A percentile compares a stretch with the other conserved stretches of the same genome.
Conservation (phyloP, 1,140 invertebrate species). For the Helicoverpa armigera region DNA sequence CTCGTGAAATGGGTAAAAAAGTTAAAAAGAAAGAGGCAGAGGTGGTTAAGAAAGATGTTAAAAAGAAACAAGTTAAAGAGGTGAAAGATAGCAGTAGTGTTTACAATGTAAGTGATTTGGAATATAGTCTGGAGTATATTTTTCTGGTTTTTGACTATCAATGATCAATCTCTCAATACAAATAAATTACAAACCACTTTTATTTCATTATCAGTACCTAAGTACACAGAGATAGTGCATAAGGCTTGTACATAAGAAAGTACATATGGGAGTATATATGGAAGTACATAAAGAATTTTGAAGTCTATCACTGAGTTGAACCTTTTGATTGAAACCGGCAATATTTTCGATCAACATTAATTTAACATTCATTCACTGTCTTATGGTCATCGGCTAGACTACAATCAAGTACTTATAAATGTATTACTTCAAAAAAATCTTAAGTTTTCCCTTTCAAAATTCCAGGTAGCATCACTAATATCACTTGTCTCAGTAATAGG, state of each 20-base stretch:
- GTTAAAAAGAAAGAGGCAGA: conserved; percentile 25
- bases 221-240: too few species aligned
- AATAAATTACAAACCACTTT: too few species aligned
- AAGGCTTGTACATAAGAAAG: too few species aligned
- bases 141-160: too few species aligned
- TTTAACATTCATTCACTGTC: too few species aligned
- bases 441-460: not conserved
- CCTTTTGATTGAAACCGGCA: not conserved
- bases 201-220: not conserved
- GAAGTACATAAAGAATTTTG: not conserved
- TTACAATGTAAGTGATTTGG: not conserved
- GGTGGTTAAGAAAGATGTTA: not conserved
- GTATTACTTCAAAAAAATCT: too few species aligned
- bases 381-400: too few species aligned
- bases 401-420: too few species aligned
- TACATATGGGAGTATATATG: too few species aligned
- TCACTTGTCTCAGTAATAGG: conserved; percentile 48
- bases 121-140: too few species aligned
- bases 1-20: conserved; percentile 36
- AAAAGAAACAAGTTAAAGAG: conserved; percentile 5
- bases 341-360: too few species aligned
- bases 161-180: too few species aligned
- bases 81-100: not conserved
- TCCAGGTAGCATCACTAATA: conserved; percentile 54
- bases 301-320: not conserved